phyloP scores from a whole-genome alignment of 1,140 invertebrate species.

The Stegodyphus dumicola region DNA sequence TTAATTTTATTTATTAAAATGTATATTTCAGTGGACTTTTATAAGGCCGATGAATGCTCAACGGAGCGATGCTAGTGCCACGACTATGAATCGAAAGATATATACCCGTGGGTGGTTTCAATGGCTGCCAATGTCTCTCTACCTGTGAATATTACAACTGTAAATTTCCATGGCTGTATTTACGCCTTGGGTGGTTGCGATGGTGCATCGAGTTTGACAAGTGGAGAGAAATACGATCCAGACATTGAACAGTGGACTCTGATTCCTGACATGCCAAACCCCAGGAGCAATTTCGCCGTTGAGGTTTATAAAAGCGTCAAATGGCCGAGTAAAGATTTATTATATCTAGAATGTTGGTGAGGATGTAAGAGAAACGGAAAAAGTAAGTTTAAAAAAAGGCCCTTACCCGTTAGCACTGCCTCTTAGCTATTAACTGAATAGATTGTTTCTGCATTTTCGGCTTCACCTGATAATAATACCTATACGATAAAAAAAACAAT shows the following conservation, averaged over 20 bases:
- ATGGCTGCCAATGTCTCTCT: constrained; percentile 87
- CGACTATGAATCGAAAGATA: constrained; percentile 72
- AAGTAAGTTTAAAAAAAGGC: too few relatives aligned
- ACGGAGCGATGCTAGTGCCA: constrained; percentile 66
- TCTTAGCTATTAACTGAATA: too few relatives aligned
- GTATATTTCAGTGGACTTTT: constrained; percentile 67
- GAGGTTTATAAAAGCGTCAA: too few relatives aligned
- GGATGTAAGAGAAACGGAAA: too few relatives aligned
- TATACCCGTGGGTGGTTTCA: constrained; percentile 89
- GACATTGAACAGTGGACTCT: constrained; percentile 73
- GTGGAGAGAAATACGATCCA: constrained; percentile 74
- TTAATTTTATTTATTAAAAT: too few relatives aligned
- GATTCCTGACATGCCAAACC: constrained; percentile 77
- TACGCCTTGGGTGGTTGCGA: constrained; percentile 73
- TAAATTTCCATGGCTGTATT: constrained; percentile 69
- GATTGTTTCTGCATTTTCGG: too few relatives aligned
- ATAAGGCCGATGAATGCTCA: constrained; percentile 66
- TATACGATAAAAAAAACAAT: too few relatives aligned
- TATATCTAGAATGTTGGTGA: too few relatives aligned
- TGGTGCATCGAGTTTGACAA: constrained; percentile 72
- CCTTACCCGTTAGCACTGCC: too few relatives aligned
- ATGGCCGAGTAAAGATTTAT: too few relatives aligned
- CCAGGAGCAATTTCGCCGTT: constrained; percentile 78
- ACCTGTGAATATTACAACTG: constrained; percentile 89
- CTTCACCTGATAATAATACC: too few relatives aligned